Percentiles rank a stretch among this genome's conserved stretches.
Conservation (phyloP, 2,797 vertebrate species). For the Aldrovandia affinis region DNA sequence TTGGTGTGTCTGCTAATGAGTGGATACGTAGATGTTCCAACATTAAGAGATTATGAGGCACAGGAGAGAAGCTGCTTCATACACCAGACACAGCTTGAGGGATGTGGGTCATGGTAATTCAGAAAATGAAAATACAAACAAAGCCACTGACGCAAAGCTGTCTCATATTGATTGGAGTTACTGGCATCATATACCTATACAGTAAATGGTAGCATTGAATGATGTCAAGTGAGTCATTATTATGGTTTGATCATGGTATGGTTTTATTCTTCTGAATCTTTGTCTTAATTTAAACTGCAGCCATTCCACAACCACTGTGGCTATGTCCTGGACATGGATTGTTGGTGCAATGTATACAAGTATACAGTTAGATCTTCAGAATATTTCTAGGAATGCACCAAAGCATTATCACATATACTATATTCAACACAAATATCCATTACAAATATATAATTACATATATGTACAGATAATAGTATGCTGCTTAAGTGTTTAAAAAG, state of each 20-base stretch:
- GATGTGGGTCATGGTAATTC: not conserved
- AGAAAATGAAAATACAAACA: not conserved
- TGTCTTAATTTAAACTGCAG: not conserved
- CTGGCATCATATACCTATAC: too few relatives aligned
- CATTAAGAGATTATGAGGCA: constrained; percentile 13
- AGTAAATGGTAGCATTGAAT: too few relatives aligned
- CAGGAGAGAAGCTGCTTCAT: not conserved
- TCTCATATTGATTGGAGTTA: too few relatives aligned
- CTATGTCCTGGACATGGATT: not conserved
- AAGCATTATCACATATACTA: too few relatives aligned
- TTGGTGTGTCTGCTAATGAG: constrained; percentile 8
- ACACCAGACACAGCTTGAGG: not conserved
- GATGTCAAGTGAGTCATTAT: too few relatives aligned
- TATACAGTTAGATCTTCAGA: not conserved
- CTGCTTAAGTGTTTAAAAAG: too few relatives aligned
- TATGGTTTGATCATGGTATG: too few relatives aligned
- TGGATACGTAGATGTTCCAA: not conserved
- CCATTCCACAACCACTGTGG: not conserved
- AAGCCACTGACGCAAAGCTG: not conserved
- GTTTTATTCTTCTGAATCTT: too few relatives aligned
- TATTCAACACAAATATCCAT: too few relatives aligned
- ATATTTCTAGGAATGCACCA: not conserved
- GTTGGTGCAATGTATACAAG: not conserved
- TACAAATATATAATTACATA: too few relatives aligned
- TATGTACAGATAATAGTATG: too few relatives aligned